A percentile compares a stretch with the other conserved stretches of the same genome.
Evolutionary conservation across 2,797 vertebrate genomes (phyloP).

Genomic region (Nannoperca obscura): DNA sequence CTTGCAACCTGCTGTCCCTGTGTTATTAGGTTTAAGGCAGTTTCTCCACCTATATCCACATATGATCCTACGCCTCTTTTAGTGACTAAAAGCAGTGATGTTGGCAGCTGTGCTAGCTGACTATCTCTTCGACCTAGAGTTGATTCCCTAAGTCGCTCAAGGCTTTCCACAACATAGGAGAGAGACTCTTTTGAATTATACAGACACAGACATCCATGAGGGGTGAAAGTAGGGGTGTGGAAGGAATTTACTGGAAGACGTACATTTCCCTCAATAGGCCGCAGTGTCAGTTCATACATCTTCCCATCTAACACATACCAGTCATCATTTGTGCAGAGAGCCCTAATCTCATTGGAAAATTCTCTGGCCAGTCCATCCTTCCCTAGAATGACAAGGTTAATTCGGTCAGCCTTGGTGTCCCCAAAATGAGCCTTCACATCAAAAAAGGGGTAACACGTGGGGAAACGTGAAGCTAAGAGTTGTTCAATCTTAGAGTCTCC

Average conservation of each 20-base stretch:
- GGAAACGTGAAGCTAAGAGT: constrained; percentile 87
- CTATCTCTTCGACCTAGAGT: constrained; percentile 89
- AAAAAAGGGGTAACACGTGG: constrained; percentile 88
- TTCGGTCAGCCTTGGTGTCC: constrained; percentile 90
- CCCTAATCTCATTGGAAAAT: constrained; percentile 96
- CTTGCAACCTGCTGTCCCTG: constrained; percentile 94
- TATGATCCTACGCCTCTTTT: constrained; percentile 91
- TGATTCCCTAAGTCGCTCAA: constrained; percentile 93
- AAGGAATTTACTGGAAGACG: constrained; percentile 97
- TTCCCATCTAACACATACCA: constrained; percentile 95
- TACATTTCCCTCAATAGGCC: constrained; percentile 97
- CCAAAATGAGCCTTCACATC: constrained; percentile 86
- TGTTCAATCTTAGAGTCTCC: constrained; percentile 94
- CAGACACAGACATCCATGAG: constrained; percentile 96
- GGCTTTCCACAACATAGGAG: constrained; percentile 95
- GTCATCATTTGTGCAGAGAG: constrained; percentile 96
- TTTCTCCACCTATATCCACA: constrained; percentile 92
- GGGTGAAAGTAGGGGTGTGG: constrained; percentile 94
- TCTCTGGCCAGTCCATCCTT: constrained; percentile 96
- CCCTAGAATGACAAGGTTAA: constrained; percentile 96
- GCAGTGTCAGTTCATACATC: constrained; percentile 94
- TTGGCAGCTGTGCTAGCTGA: constrained; percentile 87
- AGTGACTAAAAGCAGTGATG: constrained; percentile 92
- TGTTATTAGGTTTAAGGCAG: constrained; percentile 91
- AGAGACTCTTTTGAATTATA: constrained; percentile 98